phyloP scores from a whole-genome alignment of 2,113 vertebrate species.

The Hyaena hyaena region DNA sequence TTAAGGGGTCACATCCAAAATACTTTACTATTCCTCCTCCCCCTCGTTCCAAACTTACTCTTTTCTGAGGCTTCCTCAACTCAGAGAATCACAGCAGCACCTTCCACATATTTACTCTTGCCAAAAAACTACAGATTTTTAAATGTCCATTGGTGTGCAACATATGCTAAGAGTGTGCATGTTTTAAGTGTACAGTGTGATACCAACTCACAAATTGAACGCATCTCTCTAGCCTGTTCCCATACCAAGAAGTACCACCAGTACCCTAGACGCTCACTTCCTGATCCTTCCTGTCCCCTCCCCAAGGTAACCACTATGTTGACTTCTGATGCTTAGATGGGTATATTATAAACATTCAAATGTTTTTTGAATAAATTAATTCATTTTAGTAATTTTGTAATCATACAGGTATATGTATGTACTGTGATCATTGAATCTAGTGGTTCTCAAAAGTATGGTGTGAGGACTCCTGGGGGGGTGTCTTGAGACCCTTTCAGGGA shows the following conservation, averaged over 20 bases:
- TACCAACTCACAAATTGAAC: not conserved
- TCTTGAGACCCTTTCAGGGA: not conserved
- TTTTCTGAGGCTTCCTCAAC: not conserved
- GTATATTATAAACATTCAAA: not conserved
- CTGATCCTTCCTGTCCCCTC: not conserved
- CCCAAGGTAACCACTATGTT: too few relatives aligned
- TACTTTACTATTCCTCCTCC: not conserved
- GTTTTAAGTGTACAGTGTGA: not conserved
- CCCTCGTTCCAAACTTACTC: not conserved
- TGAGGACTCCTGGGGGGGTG: not conserved
- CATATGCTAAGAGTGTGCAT: not conserved
- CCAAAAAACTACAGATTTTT: not conserved
- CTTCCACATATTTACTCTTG: not conserved
- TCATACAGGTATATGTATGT: not conserved
- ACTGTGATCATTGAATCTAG: not conserved
- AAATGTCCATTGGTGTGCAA: not conserved
- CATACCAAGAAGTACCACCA: not conserved
- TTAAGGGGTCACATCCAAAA: not conserved
- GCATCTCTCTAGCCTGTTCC: not conserved
- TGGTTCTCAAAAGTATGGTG: not conserved
- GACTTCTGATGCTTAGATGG: not conserved
- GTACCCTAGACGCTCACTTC: too few relatives aligned
- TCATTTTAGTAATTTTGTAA: not conserved
- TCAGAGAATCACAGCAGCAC: not conserved
- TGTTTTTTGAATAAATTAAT: constrained; percentile 9